Evolutionary conservation across 2,113 vertebrate genomes (phyloP).

Genomic region (Stigmatopora argus): DNA sequence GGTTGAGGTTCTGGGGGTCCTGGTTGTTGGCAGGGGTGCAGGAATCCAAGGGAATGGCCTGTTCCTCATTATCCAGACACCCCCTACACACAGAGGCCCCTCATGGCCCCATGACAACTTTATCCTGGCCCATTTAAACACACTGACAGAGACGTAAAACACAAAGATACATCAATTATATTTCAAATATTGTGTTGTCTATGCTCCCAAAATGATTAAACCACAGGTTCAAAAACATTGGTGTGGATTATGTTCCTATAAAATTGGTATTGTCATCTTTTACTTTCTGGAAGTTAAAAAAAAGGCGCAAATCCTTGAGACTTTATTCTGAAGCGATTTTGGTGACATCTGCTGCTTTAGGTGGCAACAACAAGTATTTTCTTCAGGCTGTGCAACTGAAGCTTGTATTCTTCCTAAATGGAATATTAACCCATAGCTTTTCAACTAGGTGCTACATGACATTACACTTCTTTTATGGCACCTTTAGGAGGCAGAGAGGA

Average conservation of each 20-base stretch:
- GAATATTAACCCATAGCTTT: neutral
- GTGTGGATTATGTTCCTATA: neutral
- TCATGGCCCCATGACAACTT: constrained; percentile 51
- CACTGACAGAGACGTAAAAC: constrained; percentile 4
- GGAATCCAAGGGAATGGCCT: constrained; percentile 70
- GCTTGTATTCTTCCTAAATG: neutral
- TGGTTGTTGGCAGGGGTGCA: constrained; percentile 60
- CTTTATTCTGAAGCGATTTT: neutral
- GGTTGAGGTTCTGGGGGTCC: constrained; percentile 50
- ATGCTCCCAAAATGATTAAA: constrained; percentile 1
- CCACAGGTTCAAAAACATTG: neutral
- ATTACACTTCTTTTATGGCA: neutral
- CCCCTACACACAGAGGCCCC: constrained; percentile 34
- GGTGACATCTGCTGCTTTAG: constrained; percentile 3
- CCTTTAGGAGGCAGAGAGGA: neutral
- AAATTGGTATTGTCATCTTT: neutral
- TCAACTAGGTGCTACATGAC: neutral
- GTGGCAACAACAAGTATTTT: neutral
- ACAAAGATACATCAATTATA: neutral
- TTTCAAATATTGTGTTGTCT: neutral
- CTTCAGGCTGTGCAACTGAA: neutral
- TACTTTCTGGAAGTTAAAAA: neutral
- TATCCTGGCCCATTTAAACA: constrained; percentile 34
- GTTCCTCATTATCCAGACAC: constrained; percentile 67
- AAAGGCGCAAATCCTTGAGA: neutral